Evolutionary conservation across 2,113 vertebrate genomes (phyloP).

Genomic region (Boulengeromyrus knoepffleri): DNA sequence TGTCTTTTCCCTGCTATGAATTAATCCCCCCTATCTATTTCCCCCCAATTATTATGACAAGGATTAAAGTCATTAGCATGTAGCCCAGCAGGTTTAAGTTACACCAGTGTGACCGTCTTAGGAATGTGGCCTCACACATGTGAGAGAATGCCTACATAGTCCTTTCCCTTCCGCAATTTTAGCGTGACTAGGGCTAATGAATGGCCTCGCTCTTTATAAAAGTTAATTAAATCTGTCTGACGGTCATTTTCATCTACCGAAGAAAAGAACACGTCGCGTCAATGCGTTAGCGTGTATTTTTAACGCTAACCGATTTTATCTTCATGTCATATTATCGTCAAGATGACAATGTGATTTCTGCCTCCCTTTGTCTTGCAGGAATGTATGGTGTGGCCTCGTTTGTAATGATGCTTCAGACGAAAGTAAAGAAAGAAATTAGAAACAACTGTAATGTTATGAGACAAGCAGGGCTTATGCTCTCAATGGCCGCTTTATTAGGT

Average conservation of each 20-base stretch:
- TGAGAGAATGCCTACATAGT: neutral
- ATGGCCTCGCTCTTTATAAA: neutral
- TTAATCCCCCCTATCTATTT: neutral
- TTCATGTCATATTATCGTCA: neutral
- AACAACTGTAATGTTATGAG: neutral
- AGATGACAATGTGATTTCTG: neutral
- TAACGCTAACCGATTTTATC: neutral
- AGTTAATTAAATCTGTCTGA: slow-evolving; percentile 1
- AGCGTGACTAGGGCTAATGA: neutral
- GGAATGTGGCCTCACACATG: neutral
- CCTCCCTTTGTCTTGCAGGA: neutral
- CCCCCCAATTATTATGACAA: neutral
- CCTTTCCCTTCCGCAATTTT: neutral
- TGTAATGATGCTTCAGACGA: neutral
- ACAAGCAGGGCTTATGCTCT: neutral
- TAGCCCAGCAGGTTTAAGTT: neutral
- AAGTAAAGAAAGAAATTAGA: neutral
- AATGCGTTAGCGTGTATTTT: neutral
- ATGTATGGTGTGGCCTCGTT: neutral
- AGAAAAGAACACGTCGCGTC: neutral
- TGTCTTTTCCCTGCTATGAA: neutral
- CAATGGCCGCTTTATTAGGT: neutral
- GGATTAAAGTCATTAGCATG: neutral
- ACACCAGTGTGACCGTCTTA: neutral
- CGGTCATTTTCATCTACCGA: neutral